Evolutionary conservation across 2,113 vertebrate genomes (phyloP).

Genomic region (Taxidea taxus): DNA sequence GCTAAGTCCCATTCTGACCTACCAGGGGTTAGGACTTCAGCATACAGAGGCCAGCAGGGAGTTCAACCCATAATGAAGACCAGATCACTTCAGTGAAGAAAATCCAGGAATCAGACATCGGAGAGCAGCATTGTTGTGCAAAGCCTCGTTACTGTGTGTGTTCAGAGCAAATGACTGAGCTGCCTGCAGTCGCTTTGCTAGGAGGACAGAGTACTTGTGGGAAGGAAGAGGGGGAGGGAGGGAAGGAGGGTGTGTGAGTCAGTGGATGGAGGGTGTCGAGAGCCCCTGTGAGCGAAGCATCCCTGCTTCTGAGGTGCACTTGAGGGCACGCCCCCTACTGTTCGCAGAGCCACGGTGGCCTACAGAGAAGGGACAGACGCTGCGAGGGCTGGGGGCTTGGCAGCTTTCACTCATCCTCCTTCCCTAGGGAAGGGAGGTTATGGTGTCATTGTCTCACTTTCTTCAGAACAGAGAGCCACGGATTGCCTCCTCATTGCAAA

Average conservation of each 20-base stretch:
- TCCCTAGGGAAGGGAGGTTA: too few species aligned
- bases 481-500: not conserved
- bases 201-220: not conserved
- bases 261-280: not conserved
- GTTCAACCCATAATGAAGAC: not conserved
- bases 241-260: too few species aligned
- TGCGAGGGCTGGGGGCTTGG: too few species aligned
- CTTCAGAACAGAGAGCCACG: not conserved
- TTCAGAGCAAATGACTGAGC: conserved; percentile 49
- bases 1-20: not conserved
- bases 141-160: not conserved
- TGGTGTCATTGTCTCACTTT: too few species aligned
- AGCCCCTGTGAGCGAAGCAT: not conserved
- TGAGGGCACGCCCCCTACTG: too few species aligned
- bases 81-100: not conserved
- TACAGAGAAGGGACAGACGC: not conserved
- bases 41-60: fast-evolving
- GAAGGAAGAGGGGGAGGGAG: not conserved
- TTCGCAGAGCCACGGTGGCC: not conserved
- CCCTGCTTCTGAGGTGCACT: not conserved
- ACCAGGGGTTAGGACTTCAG: not conserved
- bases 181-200: too few species aligned
- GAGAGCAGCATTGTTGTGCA: not conserved
- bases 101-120: not conserved
- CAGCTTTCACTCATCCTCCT: not conserved